Evolutionary conservation across 2,797 vertebrate species (phyloP).

Genomic region (Zenarchopterus dispar): DNA sequence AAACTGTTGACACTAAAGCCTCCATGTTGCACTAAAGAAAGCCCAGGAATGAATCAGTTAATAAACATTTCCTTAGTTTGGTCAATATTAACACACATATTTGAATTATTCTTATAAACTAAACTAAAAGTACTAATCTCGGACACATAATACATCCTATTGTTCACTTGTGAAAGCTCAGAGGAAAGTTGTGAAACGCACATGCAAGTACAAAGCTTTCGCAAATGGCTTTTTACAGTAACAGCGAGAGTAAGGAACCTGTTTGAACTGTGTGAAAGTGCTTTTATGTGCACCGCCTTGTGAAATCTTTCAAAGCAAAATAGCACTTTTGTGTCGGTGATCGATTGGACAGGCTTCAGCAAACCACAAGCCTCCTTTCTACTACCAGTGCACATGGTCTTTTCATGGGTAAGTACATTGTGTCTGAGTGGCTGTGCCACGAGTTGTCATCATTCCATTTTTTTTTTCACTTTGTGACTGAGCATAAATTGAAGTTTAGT

Average conservation of each 20-base stretch:
- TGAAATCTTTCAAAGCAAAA: conserved; percentile 39
- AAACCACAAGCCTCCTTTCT: conserved; percentile 28
- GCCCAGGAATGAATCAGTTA: conserved; percentile 34
- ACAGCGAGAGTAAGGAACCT: conserved; percentile 38
- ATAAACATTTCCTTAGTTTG: conserved; percentile 48
- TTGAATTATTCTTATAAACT: conserved; percentile 34
- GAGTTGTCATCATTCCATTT: conserved; percentile 37
- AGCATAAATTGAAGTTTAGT: conserved; percentile 63
- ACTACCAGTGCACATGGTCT: conserved; percentile 40
- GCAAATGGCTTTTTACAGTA: conserved; percentile 32
- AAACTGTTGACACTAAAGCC: conserved; percentile 42
- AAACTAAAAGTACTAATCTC: conserved; percentile 39
- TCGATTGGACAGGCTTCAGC: conserved; percentile 52
- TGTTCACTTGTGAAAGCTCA: conserved; percentile 46
- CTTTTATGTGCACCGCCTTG: conserved; percentile 41
- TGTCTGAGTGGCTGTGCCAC: conserved; percentile 11
- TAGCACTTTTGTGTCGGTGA: conserved; percentile 35
- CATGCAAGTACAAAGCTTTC: conserved; percentile 17
- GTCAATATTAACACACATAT: conserved; percentile 50
- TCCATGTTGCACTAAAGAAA: conserved; percentile 41
- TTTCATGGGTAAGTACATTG: conserved; percentile 39
- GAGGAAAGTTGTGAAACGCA: conserved; percentile 20
- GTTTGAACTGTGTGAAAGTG: conserved; percentile 50
- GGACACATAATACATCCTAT: conserved; percentile 37
- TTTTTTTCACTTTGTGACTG: conserved; percentile 40